Percentiles rank a stretch among this genome's conserved stretches.
phyloP scores from a whole-genome alignment of 2,888 invertebrate species.

The Drosophila tanythrix region DNA sequence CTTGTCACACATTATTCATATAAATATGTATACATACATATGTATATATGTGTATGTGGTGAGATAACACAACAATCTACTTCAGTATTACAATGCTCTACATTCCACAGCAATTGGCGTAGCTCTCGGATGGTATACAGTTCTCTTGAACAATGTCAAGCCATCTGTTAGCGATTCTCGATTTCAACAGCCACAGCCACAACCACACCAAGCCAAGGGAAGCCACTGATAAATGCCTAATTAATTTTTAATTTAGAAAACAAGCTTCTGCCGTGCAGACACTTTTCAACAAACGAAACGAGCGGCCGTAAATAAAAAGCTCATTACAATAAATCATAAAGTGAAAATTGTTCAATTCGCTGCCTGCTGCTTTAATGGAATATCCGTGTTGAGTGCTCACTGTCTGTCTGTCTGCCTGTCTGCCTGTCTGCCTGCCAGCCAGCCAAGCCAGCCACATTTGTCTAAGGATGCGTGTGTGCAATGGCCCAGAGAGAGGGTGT shows the following conservation, averaged over 20 bases:
- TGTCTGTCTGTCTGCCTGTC: conserved; percentile 25
- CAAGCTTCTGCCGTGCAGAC: conserved; percentile 41
- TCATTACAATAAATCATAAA: conserved; percentile 80
- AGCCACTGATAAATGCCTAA: conserved; percentile 75
- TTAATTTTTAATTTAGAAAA: conserved; percentile 77
- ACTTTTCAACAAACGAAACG: conserved; percentile 35
- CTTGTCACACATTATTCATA: too few relatives aligned
- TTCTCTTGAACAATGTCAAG: background rate
- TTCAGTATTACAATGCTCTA: background rate
- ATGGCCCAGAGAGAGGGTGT: conserved; percentile 28
- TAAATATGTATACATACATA: background rate
- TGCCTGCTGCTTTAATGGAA: conserved; percentile 66
- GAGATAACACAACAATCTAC: background rate
- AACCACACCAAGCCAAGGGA: background rate
- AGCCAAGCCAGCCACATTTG: conserved; percentile 55
- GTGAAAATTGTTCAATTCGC: conserved; percentile 76
- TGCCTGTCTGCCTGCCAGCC: conserved; percentile 11
- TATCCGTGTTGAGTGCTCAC: conserved; percentile 58
- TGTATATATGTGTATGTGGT: background rate
- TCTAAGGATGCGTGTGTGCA: conserved; percentile 63
- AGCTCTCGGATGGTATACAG: background rate
- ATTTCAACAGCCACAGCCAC: conserved; percentile 9
- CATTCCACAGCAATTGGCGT: background rate
- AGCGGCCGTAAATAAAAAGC: conserved; percentile 72
- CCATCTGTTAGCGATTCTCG: conserved; percentile 46